phyloP scores from a whole-genome alignment of 2,888 invertebrate genomes.

The Melanostoma scalare region DNA sequence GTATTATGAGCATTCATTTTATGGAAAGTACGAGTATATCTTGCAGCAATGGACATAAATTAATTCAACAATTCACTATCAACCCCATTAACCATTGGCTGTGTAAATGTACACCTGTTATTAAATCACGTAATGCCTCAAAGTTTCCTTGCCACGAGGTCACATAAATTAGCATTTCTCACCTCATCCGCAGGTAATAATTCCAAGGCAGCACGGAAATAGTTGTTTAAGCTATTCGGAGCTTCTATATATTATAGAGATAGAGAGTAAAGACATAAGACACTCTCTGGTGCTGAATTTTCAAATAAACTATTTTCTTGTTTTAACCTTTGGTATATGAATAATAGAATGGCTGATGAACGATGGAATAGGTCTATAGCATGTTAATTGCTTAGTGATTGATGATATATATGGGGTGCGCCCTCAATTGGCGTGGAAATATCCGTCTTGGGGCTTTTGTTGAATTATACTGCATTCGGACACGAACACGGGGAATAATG shows the following conservation, averaged over 20 bases:
- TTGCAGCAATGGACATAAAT: conserved; percentile 53
- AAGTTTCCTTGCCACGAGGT: conserved; percentile 52
- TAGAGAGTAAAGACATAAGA: conserved; percentile 37
- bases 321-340: conserved; percentile 2
- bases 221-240: conserved; percentile 28
- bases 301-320: conserved; percentile 25
- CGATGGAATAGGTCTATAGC: conserved; percentile 37
- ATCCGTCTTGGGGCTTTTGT: background rate
- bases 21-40: conserved; percentile 56
- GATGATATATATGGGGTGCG: conserved; percentile 32
- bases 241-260: background rate
- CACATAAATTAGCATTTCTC: conserved; percentile 60
- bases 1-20: conserved; percentile 54
- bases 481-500: conserved; percentile 42
- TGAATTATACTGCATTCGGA: conserved; percentile 26
- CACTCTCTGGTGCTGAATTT: background rate
- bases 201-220: conserved; percentile 19
- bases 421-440: conserved; percentile 43
- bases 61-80: conserved; percentile 58
- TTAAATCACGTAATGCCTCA: conserved; percentile 51
- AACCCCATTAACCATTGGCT: background rate
- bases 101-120: conserved; percentile 43
- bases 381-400: conserved; percentile 60
- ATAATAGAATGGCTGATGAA: conserved; percentile 39
- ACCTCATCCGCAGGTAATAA: background rate